These are phyloP conservation scores for Echinops telfairi DNA, from an alignment of 2,113 vertebrate genomes.

Conservation along the genomic window DNA sequence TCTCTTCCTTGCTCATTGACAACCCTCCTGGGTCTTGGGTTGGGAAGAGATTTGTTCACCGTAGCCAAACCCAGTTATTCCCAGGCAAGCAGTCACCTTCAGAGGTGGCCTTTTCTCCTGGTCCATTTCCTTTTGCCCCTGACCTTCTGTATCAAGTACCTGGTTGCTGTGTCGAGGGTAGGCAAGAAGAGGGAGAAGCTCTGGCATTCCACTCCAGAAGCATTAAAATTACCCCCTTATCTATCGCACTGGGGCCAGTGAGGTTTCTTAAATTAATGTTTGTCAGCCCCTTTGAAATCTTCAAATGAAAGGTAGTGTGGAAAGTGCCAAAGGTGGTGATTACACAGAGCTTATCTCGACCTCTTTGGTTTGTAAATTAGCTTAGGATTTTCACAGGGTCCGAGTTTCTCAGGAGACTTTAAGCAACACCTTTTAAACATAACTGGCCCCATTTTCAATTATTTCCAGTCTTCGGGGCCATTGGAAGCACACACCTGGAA, in stretches of 20 bases:
- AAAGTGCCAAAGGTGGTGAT: background rate
- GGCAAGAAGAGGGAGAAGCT: background rate
- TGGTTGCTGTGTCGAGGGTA: background rate
- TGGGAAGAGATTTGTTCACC: background rate
- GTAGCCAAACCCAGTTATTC: background rate
- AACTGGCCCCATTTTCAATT: background rate
- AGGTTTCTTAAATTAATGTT: conserved; percentile 30
- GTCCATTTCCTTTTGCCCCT: background rate
- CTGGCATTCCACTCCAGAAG: background rate
- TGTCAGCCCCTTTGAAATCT: conserved; percentile 41
- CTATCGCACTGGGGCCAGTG: background rate
- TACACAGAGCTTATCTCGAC: background rate
- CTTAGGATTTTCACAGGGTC: conserved; percentile 32
- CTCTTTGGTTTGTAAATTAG: conserved; percentile 34
- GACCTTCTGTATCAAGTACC: background rate
- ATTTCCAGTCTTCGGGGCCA: background rate
- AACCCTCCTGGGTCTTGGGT: background rate
- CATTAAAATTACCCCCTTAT: background rate
- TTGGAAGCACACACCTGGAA: background rate
- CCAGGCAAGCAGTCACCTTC: background rate
- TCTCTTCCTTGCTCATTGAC: background rate
- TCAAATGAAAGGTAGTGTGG: background rate
- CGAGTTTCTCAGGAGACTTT: conserved; percentile 39
- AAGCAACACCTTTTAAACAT: conserved; percentile 2
- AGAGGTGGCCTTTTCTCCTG: background rate